Conservation (phyloP, 2,113 vertebrate genomes). For the Hydrolagus affinis region DNA sequence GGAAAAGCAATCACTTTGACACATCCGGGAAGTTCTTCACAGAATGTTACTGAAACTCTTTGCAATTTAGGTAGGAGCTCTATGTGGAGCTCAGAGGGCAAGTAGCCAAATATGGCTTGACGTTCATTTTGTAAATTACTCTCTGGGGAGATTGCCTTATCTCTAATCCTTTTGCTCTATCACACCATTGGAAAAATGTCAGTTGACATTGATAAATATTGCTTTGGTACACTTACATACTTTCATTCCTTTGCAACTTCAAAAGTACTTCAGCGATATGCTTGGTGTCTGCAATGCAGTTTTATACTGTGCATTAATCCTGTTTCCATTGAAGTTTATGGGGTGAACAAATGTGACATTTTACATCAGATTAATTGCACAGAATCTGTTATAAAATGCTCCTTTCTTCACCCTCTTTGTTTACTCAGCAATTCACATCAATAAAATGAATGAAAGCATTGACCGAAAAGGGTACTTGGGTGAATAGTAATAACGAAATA, state of each 20-base stretch:
- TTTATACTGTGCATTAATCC: too few relatives aligned
- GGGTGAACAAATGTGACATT: too few relatives aligned
- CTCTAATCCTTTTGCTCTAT: background rate
- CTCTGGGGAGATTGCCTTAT: background rate
- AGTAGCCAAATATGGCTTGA: slow-evolving; percentile 5
- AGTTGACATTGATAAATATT: background rate
- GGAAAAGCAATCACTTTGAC: slow-evolving; percentile 22
- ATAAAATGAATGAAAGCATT: too few relatives aligned
- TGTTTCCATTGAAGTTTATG: too few relatives aligned
- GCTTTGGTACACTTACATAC: background rate
- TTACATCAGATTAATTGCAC: too few relatives aligned
- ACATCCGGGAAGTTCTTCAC: background rate
- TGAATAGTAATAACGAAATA: too few relatives aligned
- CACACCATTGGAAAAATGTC: background rate
- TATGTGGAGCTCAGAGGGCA: background rate
- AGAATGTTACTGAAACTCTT: background rate
- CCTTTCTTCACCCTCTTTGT: too few relatives aligned
- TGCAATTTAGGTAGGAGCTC: slow-evolving; percentile 15
- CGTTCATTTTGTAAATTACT: background rate
- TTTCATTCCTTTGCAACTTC: background rate
- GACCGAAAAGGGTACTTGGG: too few relatives aligned
- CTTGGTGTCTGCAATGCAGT: too few relatives aligned
- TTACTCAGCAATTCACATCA: too few relatives aligned
- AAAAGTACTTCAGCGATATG: too few relatives aligned
- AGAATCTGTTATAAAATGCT: too few relatives aligned